Base-by-base conservation (phyloP, 35 echinoderm and acorn worm genomes). In the Amphiura filiformis region DNA sequence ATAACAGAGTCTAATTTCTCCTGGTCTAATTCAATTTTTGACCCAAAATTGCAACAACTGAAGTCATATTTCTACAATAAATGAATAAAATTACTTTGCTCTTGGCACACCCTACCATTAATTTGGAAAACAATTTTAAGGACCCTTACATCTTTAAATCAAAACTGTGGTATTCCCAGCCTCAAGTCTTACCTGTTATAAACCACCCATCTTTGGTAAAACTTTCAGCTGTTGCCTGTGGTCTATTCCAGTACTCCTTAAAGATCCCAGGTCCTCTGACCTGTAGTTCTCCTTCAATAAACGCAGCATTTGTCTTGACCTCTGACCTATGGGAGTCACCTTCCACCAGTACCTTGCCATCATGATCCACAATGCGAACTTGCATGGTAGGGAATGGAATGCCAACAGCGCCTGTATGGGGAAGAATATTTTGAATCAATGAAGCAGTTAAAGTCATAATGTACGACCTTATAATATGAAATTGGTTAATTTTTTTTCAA, bases 201-300 rank as follows among this genome's bases (percentile, higher is more conserved):
- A 98, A 98, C 96, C 96, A 98, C 2, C 96, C 96, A 92, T 98
- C 96, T 37, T 78, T 33, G n/a, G 96, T 94, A 57, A 94, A 98
- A n/a, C 86, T 33, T 28, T 94, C 87, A 15, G 76, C 11, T 0
- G 96, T 98, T 13, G 82, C 93, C 37, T 92, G 80, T 26, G 90
- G 90, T 84, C 56, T 91, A 26, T 86, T 88, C 96, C 96, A 98
- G 80, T 98, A 98, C 83, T 92, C 87, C 76, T 91, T 94, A 82
- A 94, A 94, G 39, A 94, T 87, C 49, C 87, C 84, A 35, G 96
- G 96, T 38, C 96, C 96, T 88, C 86, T 98, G 82, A 98, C 90
- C 75, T 98, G 89, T 1, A 98, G 90, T 37, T 98, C 93, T 38
- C 96, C 96, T 65, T 84, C 44, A 17, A 70, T 38, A 23, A 85